A percentile compares a stretch with the other conserved stretches of the same genome.
Evolutionary conservation across 2,888 invertebrate species (phyloP).

Genomic region (Melinaea marsaeus): DNA sequence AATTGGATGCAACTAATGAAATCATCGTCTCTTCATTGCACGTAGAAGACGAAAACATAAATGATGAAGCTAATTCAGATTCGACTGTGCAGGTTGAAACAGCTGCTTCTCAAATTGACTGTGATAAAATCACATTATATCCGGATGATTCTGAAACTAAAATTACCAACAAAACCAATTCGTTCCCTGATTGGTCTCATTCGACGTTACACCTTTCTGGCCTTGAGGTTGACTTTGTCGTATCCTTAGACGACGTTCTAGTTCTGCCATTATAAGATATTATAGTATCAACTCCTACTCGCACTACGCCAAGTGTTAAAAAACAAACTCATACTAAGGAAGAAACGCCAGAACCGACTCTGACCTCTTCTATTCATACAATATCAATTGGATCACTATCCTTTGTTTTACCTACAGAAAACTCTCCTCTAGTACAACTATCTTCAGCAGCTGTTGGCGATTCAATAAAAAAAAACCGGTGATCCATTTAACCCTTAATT

Average conservation of each 20-base stretch:
- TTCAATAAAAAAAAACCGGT: slow-evolving; percentile 24
- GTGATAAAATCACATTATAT: slow-evolving; percentile 30
- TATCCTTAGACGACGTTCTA: too few relatives aligned
- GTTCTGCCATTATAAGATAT: too few relatives aligned
- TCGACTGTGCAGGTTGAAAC: slow-evolving; percentile 20
- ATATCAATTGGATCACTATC: slow-evolving; percentile 26
- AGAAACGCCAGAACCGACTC: too few relatives aligned
- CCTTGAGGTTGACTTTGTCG: too few relatives aligned
- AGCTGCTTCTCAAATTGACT: slow-evolving; percentile 26
- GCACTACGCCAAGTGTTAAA: too few relatives aligned
- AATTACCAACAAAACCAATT: slow-evolving; percentile 27
- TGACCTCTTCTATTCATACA: slow-evolving; percentile 13
- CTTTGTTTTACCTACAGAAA: slow-evolving; percentile 29
- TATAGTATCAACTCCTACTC: too few relatives aligned
- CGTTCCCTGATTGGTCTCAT: slow-evolving; percentile 26
- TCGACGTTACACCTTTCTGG: slow-evolving; percentile 31
- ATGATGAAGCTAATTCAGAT: too few relatives aligned
- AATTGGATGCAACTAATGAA: too few relatives aligned
- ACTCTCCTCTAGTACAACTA: slow-evolving; percentile 18
- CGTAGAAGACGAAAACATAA: too few relatives aligned
- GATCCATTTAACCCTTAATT: slow-evolving; percentile 27
- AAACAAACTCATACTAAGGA: too few relatives aligned
- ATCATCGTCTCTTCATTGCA: too few relatives aligned
- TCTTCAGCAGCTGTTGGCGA: slow-evolving; percentile 5
- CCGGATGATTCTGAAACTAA: slow-evolving; percentile 22